Evolutionary conservation across 2,797 vertebrate species (phyloP).

Genomic region (Mareca strepera): DNA sequence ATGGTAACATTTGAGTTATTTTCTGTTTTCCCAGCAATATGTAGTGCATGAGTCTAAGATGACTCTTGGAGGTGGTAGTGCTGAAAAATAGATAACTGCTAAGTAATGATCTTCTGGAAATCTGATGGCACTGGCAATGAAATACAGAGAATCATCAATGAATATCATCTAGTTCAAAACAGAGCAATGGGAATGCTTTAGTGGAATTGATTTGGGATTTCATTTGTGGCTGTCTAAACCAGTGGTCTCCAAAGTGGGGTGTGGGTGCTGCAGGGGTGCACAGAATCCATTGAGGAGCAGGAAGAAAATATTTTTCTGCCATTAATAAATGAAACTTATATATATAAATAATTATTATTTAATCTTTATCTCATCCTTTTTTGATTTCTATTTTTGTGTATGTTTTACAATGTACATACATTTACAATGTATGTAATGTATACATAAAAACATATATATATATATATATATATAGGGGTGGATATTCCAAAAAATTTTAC

Average conservation of each 20-base stretch:
- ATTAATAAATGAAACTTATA: neutral
- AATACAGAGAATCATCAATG: neutral
- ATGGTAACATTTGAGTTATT: neutral
- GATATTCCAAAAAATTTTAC: neutral
- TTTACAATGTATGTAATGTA: neutral
- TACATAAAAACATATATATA: neutral
- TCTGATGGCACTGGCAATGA: neutral
- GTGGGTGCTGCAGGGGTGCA: neutral
- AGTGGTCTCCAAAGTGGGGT: neutral
- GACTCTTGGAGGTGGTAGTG: neutral
- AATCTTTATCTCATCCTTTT: neutral
- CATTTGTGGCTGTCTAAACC: neutral
- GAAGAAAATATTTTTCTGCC: neutral
- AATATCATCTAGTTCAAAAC: neutral
- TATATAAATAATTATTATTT: rapidly evolving
- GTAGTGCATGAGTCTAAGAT: neutral
- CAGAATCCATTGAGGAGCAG: rapidly evolving
- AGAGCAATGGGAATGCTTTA: neutral
- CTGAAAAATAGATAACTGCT: neutral
- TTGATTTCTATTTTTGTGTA: neutral
- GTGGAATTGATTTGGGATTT: neutral
- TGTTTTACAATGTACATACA: neutral
- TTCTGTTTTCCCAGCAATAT: neutral
- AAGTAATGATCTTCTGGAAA: neutral
- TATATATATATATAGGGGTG: neutral